These are phyloP conservation scores for Lagocephalus sceleratus DNA, from an alignment of 2,797 vertebrate species.

Conservation along the genomic window DNA sequence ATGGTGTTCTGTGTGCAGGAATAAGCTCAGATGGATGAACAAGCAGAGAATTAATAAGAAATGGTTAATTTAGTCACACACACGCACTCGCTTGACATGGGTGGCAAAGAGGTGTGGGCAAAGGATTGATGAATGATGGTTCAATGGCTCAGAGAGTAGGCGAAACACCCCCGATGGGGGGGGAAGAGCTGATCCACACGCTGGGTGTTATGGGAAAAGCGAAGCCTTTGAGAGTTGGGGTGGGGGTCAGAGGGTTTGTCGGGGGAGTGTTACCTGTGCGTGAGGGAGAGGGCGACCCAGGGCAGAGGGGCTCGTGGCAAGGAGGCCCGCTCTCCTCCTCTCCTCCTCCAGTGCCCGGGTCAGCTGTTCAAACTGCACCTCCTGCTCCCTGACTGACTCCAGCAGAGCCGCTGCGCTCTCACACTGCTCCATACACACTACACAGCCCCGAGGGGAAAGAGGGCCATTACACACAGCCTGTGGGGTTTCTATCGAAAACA, in stretches of 20 bases:
- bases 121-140: conserved; percentile 17
- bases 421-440: conserved; percentile 84
- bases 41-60: conserved; percentile 3
- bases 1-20: not conserved
- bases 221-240: not conserved
- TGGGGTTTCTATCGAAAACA: not conserved
- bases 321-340: conserved; percentile 95
- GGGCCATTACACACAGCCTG: conserved; percentile 57
- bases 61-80: conserved; percentile 5
- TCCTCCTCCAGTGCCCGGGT: conserved; percentile 98
- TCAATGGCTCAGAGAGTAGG: conserved; percentile 5
- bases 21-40: conserved; percentile 1
- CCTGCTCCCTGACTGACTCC: conserved; percentile 99
- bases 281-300: conserved; percentile 83
- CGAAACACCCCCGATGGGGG: not conserved
- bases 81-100: conserved; percentile 1
- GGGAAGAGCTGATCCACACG: conserved; percentile 17
- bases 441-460: conserved; percentile 59
- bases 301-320: conserved; percentile 85
- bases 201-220: conserved; percentile 12
- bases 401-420: conserved; percentile 98
- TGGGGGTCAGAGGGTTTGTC: conserved; percentile 12
- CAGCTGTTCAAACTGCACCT: conserved; percentile 99
- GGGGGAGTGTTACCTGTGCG: conserved; percentile 89
- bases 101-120: conserved; percentile 15